Conservation (phyloP, 2,797 vertebrate species). For the Chelon labrosus region DNA sequence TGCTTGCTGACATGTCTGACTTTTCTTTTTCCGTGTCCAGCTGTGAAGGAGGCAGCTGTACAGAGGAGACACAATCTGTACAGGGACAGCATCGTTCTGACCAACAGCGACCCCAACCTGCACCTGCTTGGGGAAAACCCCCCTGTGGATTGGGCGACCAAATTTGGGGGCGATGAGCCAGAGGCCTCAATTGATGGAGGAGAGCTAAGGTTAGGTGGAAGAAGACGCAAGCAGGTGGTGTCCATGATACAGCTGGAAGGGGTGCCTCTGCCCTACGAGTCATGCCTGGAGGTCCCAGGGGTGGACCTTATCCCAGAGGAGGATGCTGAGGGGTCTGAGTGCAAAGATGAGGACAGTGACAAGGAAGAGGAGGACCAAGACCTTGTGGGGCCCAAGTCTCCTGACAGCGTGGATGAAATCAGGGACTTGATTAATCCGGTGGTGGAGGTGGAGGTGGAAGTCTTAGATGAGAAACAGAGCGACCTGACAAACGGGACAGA, state of each 20-base stretch:
- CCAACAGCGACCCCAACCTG: slow-evolving; percentile 95
- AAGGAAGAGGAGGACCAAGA: neutral
- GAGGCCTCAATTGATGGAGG: slow-evolving; percentile 5
- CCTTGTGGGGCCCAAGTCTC: slow-evolving; percentile 67
- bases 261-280: slow-evolving; percentile 82
- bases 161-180: slow-evolving; percentile 69
- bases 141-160: slow-evolving; percentile 89
- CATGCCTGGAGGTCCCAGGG: slow-evolving; percentile 82
- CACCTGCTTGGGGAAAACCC: slow-evolving; percentile 88
- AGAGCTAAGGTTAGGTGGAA: slow-evolving; percentile 47
- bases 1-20: neutral
- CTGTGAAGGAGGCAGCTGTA: slow-evolving; percentile 96
- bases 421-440: slow-evolving; percentile 84
- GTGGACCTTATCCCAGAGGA: slow-evolving; percentile 85
- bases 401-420: slow-evolving; percentile 83
- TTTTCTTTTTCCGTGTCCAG: slow-evolving; percentile 71
- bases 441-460: slow-evolving; percentile 66
- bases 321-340: slow-evolving; percentile 22
- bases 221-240: slow-evolving; percentile 91
- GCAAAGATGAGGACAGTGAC: neutral
- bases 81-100: slow-evolving; percentile 95
- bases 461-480: neutral
- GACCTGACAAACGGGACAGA: slow-evolving; percentile 68
- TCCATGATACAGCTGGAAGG: slow-evolving; percentile 92
- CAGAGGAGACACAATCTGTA: slow-evolving; percentile 97